Base-by-base conservation (phyloP, 2,113 vertebrate genomes). In the Hepsetus odoe region DNA sequence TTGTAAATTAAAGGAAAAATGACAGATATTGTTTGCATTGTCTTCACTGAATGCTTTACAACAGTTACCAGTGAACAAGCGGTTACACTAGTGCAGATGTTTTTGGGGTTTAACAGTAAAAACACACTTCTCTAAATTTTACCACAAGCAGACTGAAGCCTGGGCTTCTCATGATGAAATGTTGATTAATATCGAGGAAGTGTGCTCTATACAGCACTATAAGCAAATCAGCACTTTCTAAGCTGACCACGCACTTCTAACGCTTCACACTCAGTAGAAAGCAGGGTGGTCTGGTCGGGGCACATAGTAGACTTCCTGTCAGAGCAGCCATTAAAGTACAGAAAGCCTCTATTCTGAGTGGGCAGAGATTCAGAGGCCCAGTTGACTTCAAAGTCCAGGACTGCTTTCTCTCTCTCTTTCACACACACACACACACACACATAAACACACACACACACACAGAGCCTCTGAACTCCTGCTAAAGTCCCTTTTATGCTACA, bases 311-410 rank as follows among this genome's bases (percentile, higher is more conserved):
- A 58, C 73, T 82, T 70, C 74, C 80, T 68, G 80, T 76, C 46
- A 62, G 61, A 72, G 46, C 20, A 11, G 61, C 61, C 62, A 73
- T 65, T 65, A 82, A 77, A 40, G n/a, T 65, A 81, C 69, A 83
- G 26, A 77, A 64, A 69, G 75, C 40, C 56, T 77, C 40, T 76
- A 67, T 79, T 61, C 14, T 44, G 24, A 71, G 56, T 14, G 24
- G 61, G 46, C 69, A 65, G 56, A 61, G 33, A 51, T 6, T 26
- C 28, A 40, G 20, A 30, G n/a, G 33, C 18, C 61, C 35, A 40
- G 46, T 26, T 65, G 49, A 85, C 77, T 77, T 85, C 68, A 80
- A 82, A 85, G 76, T 70, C 55, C 69, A 71, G 46, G 56, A 35
- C 76, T 66, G 44, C 64, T 59, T 68, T 67, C 44, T 13, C 44